These are phyloP conservation scores for Philotrypesis tridentata DNA, from an alignment of 1,140 invertebrate genomes.

Conservation along the genomic window DNA sequence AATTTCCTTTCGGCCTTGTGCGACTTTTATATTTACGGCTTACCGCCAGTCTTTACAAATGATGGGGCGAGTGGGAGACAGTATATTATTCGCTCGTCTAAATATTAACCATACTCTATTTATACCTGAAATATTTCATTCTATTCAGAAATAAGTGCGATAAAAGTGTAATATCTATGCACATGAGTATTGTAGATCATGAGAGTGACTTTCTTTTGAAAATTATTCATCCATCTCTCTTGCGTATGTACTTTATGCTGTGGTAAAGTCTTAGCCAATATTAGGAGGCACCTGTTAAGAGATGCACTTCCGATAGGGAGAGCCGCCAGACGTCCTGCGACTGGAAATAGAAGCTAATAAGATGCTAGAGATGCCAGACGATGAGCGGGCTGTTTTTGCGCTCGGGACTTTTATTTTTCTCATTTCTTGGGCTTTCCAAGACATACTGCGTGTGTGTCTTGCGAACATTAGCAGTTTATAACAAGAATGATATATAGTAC, in stretches of 20 bases:
- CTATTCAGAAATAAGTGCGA: no score
- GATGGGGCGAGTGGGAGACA: no score
- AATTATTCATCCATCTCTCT: no score
- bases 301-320: neutral
- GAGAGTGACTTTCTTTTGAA: no score
- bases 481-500: neutral
- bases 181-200: no score
- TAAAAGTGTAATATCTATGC: no score
- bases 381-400: no score
- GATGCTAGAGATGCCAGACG: conserved; percentile 1
- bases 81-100: neutral
- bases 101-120: neutral
- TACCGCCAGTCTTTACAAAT: neutral
- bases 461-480: neutral
- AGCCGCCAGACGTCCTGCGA: neutral
- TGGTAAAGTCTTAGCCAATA: neutral
- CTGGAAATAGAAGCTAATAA: conserved; percentile 9
- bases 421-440: neutral
- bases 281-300: neutral
- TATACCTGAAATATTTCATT: no score
- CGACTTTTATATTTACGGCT: neutral
- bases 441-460: neutral
- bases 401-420: neutral
- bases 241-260: no score
- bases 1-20: neutral